Evolutionary conservation across 2,113 vertebrate genomes (phyloP).

Genomic region (Sorex fumeus): DNA sequence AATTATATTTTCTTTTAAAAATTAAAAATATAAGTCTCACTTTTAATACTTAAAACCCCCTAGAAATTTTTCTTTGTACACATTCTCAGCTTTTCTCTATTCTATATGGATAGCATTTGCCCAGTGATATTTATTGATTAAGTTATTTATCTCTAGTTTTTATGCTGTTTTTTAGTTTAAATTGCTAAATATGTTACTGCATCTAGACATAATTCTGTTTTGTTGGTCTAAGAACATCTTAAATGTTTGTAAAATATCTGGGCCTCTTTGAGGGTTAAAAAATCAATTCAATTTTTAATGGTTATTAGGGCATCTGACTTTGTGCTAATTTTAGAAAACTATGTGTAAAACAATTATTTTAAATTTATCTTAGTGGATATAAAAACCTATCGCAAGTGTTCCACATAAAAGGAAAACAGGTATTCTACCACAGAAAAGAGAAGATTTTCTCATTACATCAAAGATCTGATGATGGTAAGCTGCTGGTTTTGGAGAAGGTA

Average conservation of each 20-base stretch:
- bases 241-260: neutral
- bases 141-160: conserved; percentile 1
- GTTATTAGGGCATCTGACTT: neutral
- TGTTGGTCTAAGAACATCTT: neutral
- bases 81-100: neutral
- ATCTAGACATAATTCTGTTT: neutral
- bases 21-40: neutral
- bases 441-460: too few relatives aligned
- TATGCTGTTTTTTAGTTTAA: neutral
- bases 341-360: conserved; percentile 6
- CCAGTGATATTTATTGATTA: neutral
- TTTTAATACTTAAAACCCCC: neutral
- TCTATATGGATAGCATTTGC: neutral
- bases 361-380: neutral
- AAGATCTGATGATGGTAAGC: too few relatives aligned
- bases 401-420: neutral
- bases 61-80: conserved; percentile 2
- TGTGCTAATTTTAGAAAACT: conserved; percentile 16
- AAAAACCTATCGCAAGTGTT: neutral
- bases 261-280: neutral
- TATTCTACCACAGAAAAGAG: too few relatives aligned
- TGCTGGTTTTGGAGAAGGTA: too few relatives aligned
- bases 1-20: neutral
- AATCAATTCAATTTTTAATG: neutral
- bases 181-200: neutral